Conservation (phyloP, 1,140 invertebrate species). For the Zaprionus nigranus region DNA sequence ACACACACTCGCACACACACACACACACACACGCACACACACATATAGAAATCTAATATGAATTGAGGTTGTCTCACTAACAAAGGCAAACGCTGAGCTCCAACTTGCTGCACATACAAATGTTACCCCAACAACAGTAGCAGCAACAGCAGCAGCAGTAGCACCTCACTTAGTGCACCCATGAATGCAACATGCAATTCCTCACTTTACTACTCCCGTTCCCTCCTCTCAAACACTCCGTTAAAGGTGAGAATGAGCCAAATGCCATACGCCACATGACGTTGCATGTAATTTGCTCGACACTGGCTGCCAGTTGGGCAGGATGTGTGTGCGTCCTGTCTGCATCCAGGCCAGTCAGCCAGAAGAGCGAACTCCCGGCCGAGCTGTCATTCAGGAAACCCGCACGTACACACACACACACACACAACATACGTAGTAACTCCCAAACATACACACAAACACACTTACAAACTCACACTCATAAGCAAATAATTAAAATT, state of each 20-base stretch:
- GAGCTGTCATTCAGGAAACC: conserved; percentile 73
- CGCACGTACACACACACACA: conserved; percentile 11
- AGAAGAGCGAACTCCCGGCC: conserved; percentile 34
- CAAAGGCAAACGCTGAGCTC: conserved; percentile 74
- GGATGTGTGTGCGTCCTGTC: conserved; percentile 74
- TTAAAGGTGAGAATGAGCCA: conserved; percentile 76
- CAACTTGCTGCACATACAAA: conserved; percentile 59
- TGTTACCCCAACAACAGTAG: conserved; percentile 57
- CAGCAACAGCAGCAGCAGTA: not conserved
- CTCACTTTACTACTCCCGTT: not conserved
- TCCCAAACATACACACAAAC: conserved; percentile 25
- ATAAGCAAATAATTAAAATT: conserved; percentile 82
- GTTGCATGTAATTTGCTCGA: conserved; percentile 80
- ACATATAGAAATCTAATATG: conserved; percentile 75
- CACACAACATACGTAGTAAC: conserved; percentile 1
- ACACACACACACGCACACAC: conserved; percentile 31
- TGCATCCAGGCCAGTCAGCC: conserved; percentile 67
- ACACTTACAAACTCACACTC: conserved; percentile 10
- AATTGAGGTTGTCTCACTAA: conserved; percentile 83
- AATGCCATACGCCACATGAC: conserved; percentile 78
- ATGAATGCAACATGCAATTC: conserved; percentile 66
- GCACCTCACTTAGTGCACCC: conserved; percentile 55
- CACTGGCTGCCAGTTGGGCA: conserved; percentile 38
- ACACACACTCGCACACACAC: conserved; percentile 43
- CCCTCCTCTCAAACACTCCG: not conserved